Conservation (phyloP, 2,888 invertebrate genomes). For the Himalopsyche anomala region DNA sequence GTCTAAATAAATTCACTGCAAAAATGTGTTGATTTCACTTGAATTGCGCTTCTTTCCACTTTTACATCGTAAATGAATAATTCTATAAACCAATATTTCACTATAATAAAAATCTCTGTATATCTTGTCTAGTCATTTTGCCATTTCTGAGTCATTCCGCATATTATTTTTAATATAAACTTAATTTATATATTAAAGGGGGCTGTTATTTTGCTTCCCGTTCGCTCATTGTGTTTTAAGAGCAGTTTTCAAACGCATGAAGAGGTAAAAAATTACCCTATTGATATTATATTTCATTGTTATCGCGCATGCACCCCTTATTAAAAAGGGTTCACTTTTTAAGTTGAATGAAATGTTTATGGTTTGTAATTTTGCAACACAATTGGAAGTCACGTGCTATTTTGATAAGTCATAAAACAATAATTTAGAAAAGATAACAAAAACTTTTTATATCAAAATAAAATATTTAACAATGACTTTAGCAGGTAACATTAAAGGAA, state of each 20-base stretch:
- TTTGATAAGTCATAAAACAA: constrained; percentile 53
- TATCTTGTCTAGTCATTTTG: no score
- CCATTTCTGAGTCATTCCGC: neutral
- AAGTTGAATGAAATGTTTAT: constrained; percentile 26
- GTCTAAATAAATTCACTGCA: no score
- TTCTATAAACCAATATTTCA: no score
- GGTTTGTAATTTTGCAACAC: constrained; percentile 39
- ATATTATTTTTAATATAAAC: constrained; percentile 1
- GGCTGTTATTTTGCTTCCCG: constrained; percentile 2
- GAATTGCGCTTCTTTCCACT: no score
- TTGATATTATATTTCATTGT: constrained; percentile 30
- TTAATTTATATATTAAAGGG: constrained; percentile 16
- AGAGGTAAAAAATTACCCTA: constrained; percentile 34
- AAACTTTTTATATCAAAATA: neutral
- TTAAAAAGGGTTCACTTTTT: constrained; percentile 20
- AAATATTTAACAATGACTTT: no score
- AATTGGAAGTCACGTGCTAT: constrained; percentile 49
- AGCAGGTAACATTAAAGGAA: no score
- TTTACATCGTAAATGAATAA: no score
- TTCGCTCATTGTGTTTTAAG: constrained; percentile 20
- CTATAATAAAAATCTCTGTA: no score
- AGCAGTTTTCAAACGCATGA: constrained; percentile 10
- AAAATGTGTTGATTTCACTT: no score
- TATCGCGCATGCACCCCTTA: constrained; percentile 14
- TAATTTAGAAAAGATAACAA: constrained; percentile 28